Base-by-base conservation (phyloP, 2,113 vertebrate genomes). In the Tragulus kanchil region DNA sequence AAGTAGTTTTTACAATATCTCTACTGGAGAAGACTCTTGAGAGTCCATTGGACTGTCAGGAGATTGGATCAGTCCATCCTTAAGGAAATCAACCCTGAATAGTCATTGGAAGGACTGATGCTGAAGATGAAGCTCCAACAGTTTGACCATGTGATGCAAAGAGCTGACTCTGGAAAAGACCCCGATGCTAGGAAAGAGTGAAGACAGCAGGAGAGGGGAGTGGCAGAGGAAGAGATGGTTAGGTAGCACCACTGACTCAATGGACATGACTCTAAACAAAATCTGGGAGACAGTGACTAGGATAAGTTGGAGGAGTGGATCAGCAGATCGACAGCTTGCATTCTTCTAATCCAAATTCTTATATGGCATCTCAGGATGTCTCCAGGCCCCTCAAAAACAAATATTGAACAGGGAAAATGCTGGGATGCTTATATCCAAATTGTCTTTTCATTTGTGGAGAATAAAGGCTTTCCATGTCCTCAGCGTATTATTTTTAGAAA, bases 401-500 rank as follows among this genome's bases (percentile, higher is more conserved):
- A 45, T 89, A 61, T n/a, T 86, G 69, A 75, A 88, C 89, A 79
- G 85, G 5, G 45, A 62, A 92, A 96, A 90, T 75, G 31, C 69
- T 87, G 65, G 62, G 50, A 93, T 93, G 62, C 93, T 97, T 94
- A 71, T 65, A 85, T 90, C 31, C 84, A 94, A 97, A 92, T 64
- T 93, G 56, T 95, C 56, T 93, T 90, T 97, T 89, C 45, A n/a
- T 97, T 97, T 93, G 45, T 89, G 93, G 65, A 93, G 86, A 97
- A 87, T 89, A 97, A 97, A 95, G 91, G 64, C n/a, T 95, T 94
- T 91, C 86, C 89, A 94, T 93, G 45, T 94, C 79, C 62, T 94
- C 86, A 59, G 16, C 13, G 3, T 71, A 87, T 97, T 97, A 98
- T 97, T 97, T 97, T 97, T 96, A 97, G 97, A 97, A 97, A 94